Base-by-base conservation (phyloP, 2,888 invertebrate genomes). In the Lasioglossum vierecki region DNA sequence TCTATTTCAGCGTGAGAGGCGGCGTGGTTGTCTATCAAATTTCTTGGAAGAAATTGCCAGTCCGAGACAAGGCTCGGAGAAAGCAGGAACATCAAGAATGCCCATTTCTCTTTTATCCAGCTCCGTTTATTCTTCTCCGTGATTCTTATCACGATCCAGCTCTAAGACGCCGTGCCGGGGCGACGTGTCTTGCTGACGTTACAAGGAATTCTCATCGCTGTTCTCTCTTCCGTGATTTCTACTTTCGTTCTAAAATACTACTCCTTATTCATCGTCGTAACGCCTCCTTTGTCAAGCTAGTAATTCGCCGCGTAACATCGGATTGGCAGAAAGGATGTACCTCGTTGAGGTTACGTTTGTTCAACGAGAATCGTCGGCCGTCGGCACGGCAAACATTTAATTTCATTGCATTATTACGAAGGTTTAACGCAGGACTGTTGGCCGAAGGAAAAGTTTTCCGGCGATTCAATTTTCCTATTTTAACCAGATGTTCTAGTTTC, bases 121-220 rank as follows among this genome's bases (percentile, higher is more conserved):
- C 49, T 63, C 44, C 30, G 70, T 73, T 44, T 30, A 63, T 30
- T 57, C 39, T 63, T 73, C 53, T 49, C 72, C 73, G 44, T 35
- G 63, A 63, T 63, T 63, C 63, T 63, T 63, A 63, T 63, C 63
- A 63, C 63, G 63, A 63, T 63, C 63, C 63, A 3, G 63, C 63
- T 63, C 30, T 35, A 35, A 63, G 63, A 63, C 63, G 30, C 63
- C 63, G 60, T 15, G 46, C 46, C 46, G 4, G 15, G 18, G 63
- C 63, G 30, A 63, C 63, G 63, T 63, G 63, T 63, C 63, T 39
- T 60, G 80, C 41, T 70, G 76, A 87, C 79, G 85, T 83, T 88
- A 84, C 83, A 76, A 79, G 89, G 83, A 89, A 88, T 85, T 89
- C 88, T 89, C 80, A 87, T 84, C 77, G 73, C 30, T 82, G 73